Evolutionary conservation across 1,140 invertebrate genomes (phyloP).

Genomic region (Cotesia glomerata): DNA sequence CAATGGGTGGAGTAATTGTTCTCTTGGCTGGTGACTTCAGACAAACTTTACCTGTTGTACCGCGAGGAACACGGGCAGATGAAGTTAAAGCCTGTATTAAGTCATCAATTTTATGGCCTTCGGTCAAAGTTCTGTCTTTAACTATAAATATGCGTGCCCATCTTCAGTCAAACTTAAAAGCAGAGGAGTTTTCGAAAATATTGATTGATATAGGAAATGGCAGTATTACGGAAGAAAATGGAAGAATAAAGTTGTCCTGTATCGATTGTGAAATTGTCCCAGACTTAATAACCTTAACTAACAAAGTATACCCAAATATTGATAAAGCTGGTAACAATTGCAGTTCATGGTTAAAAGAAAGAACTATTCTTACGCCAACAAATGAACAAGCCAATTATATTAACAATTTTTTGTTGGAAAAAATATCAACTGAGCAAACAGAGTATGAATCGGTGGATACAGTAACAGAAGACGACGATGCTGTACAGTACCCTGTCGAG

Average conservation of each 20-base stretch:
- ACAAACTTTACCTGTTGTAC: conserved; percentile 58
- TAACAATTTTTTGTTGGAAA: conserved; percentile 35
- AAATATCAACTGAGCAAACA: conserved; percentile 31
- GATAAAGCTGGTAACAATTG: conserved; percentile 39
- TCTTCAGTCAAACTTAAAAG: conserved; percentile 43
- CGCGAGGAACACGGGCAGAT: conserved; percentile 46
- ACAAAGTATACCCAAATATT: conserved; percentile 47
- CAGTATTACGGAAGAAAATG: neutral
- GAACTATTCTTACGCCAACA: conserved; percentile 39
- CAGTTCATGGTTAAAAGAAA: conserved; percentile 36
- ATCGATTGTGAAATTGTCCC: neutral
- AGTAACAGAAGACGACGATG: conserved; percentile 43
- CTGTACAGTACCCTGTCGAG: conserved; percentile 51
- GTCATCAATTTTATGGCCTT: conserved; percentile 3
- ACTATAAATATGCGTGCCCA: conserved; percentile 58
- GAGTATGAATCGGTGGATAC: conserved; percentile 50
- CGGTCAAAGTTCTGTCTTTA: conserved; percentile 46
- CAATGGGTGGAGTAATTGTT: conserved; percentile 38
- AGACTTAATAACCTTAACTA: conserved; percentile 42
- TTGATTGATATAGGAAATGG: conserved; percentile 55
- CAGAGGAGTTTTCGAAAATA: conserved; percentile 51
- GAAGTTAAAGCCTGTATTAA: conserved; percentile 28
- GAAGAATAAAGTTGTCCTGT: neutral
- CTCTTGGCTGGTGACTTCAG: conserved; percentile 52
- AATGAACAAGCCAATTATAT: conserved; percentile 36